These are phyloP conservation scores for Heliconius charithonia DNA, from an alignment of 2,888 invertebrate species.

Conservation along the genomic window DNA sequence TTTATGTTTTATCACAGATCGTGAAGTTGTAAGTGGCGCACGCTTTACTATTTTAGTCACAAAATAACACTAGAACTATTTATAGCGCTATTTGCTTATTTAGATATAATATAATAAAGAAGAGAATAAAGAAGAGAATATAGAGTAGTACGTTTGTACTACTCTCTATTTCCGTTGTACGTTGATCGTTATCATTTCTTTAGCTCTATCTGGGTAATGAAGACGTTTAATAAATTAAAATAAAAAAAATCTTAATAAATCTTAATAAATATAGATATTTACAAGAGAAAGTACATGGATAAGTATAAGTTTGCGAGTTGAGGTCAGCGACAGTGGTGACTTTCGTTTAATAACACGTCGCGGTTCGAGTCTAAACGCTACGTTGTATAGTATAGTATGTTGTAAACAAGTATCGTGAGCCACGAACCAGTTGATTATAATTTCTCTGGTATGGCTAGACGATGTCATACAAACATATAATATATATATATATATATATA, in stretches of 20 bases:
- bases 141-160: no score
- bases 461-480: background rate
- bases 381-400: slow-evolving; percentile 48
- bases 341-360: slow-evolving; percentile 62
- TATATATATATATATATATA: background rate
- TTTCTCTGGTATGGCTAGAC: slow-evolving; percentile 42
- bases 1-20: slow-evolving; percentile 18
- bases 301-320: slow-evolving; percentile 48
- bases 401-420: slow-evolving; percentile 53
- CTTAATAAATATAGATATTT: background rate
- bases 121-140: no score
- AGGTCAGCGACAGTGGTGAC: slow-evolving; percentile 54
- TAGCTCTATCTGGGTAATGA: background rate
- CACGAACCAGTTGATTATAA: slow-evolving; percentile 46
- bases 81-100: background rate
- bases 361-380: slow-evolving; percentile 51
- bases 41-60: background rate
- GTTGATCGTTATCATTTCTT: no score
- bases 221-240: background rate
- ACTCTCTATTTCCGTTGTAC: no score
- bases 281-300: slow-evolving; percentile 53
- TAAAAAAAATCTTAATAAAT: background rate
- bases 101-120: background rate
- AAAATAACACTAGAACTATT: background rate
- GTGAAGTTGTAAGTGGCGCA: slow-evolving; percentile 2